These are phyloP conservation scores for Seira ritae DNA, from an alignment of 2,888 invertebrate genomes.

Conservation along the genomic window DNA sequence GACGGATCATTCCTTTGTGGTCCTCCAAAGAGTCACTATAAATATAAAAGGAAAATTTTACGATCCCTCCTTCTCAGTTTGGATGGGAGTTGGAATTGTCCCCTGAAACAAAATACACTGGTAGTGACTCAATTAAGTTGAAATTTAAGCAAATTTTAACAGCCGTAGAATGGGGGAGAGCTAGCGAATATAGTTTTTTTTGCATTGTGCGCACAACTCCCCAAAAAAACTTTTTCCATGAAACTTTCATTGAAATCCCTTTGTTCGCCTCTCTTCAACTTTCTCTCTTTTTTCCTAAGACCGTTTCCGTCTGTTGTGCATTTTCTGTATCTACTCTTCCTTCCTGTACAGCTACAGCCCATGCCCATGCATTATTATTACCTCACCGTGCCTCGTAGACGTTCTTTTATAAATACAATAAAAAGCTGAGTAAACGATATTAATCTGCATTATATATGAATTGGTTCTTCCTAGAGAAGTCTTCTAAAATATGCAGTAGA, in stretches of 20 bases:
- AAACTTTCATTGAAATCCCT: slow-evolving; percentile 53
- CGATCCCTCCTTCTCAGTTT: slow-evolving; percentile 18
- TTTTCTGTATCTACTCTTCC: too few species aligned
- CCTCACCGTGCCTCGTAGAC: too few species aligned
- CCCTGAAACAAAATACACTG: slow-evolving; percentile 42
- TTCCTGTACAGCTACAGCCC: too few species aligned
- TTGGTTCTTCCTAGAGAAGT: not conserved
- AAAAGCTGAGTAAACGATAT: slow-evolving; percentile 18
- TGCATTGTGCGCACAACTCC: slow-evolving; percentile 13
- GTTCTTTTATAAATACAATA: too few species aligned
- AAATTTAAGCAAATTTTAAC: slow-evolving; percentile 58
- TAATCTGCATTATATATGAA: slow-evolving; percentile 47
- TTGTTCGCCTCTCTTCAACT: too few species aligned
- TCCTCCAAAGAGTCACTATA: slow-evolving; percentile 46
- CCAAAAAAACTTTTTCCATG: slow-evolving; percentile 27
- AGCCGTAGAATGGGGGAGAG: not conserved
- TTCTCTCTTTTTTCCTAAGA: too few species aligned
- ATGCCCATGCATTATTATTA: too few species aligned
- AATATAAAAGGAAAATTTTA: slow-evolving; percentile 49
- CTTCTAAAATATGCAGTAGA: too few species aligned
- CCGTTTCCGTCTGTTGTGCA: too few species aligned
- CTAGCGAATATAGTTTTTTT: not conserved
- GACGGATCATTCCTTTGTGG: slow-evolving; percentile 50
- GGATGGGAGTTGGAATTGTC: slow-evolving; percentile 7
- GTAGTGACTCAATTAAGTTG: slow-evolving; percentile 59